Percentiles rank a stretch among this genome's conserved stretches.
phyloP scores from a whole-genome alignment of 2,797 vertebrate species.

The Hypotaenidia okinawae region DNA sequence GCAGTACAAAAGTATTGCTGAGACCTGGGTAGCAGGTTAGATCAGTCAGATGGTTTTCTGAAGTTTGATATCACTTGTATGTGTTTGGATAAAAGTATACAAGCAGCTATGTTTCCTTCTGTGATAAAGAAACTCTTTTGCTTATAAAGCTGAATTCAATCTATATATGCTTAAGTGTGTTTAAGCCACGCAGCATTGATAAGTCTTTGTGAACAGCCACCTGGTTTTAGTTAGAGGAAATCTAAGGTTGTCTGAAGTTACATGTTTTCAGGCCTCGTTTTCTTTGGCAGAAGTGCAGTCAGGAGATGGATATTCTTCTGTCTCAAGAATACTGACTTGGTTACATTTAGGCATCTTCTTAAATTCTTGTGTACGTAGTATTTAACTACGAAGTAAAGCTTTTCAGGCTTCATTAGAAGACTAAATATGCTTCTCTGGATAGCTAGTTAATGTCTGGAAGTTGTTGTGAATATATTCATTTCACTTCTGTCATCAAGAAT shows the following conservation, averaged over 20 bases:
- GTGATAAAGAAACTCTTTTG: not conserved
- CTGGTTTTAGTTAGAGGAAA: constrained; percentile 37
- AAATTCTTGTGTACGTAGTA: not conserved
- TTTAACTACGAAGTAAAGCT: not conserved
- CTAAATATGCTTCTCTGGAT: not conserved
- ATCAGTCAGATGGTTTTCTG: not conserved
- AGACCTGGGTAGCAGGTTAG: not conserved
- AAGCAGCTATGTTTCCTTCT: not conserved
- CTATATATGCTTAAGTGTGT: not conserved
- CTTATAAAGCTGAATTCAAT: not conserved
- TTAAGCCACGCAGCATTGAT: constrained; percentile 10
- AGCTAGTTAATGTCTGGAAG: not conserved
- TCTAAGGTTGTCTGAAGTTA: constrained; percentile 12
- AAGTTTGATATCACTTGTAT: not conserved
- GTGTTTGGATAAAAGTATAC: not conserved
- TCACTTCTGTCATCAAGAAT: not conserved
- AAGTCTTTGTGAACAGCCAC: not conserved
- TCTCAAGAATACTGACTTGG: not conserved
- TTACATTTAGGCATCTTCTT: not conserved
- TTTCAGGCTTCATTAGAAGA: not conserved
- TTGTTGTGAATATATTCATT: not conserved
- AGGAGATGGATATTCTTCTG: not conserved
- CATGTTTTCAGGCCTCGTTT: constrained; percentile 8
- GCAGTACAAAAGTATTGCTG: not conserved
- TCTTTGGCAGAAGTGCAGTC: not conserved